Evolutionary conservation across 2,888 invertebrate species (phyloP).

Genomic region (Cecidostiba fungosa): DNA sequence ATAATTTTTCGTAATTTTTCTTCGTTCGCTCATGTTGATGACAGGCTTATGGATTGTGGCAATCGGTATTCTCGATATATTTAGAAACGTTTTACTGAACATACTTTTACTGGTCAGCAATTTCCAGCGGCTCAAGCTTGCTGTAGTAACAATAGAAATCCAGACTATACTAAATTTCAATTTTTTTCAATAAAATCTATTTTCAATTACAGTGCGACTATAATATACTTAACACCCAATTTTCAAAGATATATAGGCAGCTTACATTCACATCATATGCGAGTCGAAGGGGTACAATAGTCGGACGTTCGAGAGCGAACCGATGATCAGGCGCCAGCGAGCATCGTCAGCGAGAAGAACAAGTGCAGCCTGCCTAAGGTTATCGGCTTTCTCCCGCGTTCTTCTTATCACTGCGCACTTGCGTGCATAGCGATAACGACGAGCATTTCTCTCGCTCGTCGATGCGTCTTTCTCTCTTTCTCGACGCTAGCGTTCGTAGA

Average conservation of each 20-base stretch:
- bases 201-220: not conserved
- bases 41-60: no score
- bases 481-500: not conserved
- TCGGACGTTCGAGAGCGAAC: not conserved
- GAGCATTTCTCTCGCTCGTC: constrained; percentile 34
- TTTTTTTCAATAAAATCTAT: no score
- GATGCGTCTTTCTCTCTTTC: not conserved
- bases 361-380: constrained; percentile 51
- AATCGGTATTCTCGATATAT: no score
- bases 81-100: no score
- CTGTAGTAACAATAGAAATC: no score
- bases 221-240: not conserved
- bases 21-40: no score
- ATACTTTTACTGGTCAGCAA: no score
- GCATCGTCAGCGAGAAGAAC: not conserved
- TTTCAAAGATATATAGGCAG: not conserved
- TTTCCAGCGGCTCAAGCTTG: no score
- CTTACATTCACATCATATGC: not conserved
- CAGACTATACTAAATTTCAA: no score
- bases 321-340: not conserved
- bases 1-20: no score
- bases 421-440: constrained; percentile 40
- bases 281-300: not conserved
- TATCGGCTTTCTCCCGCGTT: constrained; percentile 60
- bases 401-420: constrained; percentile 50